Evolutionary conservation across 2,888 invertebrate genomes (phyloP).

Genomic region (Yponomeuta malinellus): DNA sequence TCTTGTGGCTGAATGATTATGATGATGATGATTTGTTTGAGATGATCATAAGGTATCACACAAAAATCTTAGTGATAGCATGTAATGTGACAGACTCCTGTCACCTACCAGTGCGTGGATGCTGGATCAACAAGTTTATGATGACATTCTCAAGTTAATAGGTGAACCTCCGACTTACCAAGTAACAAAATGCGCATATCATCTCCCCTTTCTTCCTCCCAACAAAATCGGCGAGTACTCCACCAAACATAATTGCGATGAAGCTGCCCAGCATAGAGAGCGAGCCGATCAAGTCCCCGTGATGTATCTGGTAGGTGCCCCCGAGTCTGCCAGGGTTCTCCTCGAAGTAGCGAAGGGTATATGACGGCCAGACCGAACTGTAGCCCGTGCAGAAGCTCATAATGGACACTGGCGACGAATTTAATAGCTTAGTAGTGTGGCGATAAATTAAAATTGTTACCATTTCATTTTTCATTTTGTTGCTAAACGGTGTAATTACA

Average conservation of each 20-base stretch:
- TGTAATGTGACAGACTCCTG: no score
- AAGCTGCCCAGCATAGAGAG: constrained; percentile 12
- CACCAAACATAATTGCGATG: neutral
- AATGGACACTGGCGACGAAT: neutral
- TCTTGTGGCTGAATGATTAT: no score
- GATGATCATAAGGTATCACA: no score
- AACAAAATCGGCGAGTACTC: neutral
- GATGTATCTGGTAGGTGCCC: neutral
- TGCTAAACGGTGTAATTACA: no score
- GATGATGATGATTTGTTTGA: no score
- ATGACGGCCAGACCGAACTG: constrained; percentile 2
- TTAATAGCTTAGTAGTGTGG: no score
- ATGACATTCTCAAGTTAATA: no score
- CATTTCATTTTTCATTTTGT: no score
- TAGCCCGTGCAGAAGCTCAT: neutral
- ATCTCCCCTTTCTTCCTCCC: constrained; percentile 6
- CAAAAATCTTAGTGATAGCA: no score
- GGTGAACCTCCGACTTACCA: neutral
- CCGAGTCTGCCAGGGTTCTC: neutral
- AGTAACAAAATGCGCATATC: neutral
- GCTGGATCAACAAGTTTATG: no score
- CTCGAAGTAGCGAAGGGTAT: constrained; percentile 1
- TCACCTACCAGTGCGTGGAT: no score
- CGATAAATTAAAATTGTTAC: no score
- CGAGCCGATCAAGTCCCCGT: constrained; percentile 2